Evolutionary conservation across 2,113 vertebrate species (phyloP).

Genomic region (Odocoileus hemionus): DNA sequence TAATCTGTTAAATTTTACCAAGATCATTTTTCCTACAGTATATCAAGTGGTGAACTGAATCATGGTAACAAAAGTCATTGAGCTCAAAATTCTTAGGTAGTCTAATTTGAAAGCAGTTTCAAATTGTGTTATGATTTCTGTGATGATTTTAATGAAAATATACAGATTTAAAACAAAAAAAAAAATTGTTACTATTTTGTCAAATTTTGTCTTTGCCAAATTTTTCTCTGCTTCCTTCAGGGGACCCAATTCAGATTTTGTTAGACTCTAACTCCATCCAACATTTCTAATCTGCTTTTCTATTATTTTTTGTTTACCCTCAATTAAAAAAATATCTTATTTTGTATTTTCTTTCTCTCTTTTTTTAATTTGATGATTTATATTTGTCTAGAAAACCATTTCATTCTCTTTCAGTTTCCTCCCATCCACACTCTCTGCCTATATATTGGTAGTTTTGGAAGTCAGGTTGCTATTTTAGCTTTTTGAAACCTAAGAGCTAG

Average conservation of each 20-base stretch:
- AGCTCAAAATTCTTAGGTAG: neutral
- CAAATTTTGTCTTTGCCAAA: neutral
- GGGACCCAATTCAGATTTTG: neutral
- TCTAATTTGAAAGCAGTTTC: neutral
- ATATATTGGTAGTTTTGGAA: neutral
- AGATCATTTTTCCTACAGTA: neutral
- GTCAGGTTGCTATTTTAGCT: neutral
- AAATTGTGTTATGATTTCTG: slow-evolving; percentile 3
- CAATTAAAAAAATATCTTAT: neutral
- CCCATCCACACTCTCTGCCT: accelerated
- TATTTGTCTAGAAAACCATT: neutral
- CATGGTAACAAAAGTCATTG: neutral
- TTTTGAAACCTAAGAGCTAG: neutral
- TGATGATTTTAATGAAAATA: neutral
- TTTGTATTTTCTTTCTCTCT: neutral
- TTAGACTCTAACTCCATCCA: neutral
- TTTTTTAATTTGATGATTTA: neutral
- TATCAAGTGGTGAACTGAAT: neutral
- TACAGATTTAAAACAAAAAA: neutral
- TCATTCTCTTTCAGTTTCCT: neutral
- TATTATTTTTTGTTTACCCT: neutral
- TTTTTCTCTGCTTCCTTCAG: neutral
- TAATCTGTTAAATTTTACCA: neutral
- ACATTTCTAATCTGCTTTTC: neutral
- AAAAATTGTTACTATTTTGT: neutral